Conservation (phyloP, 2,888 invertebrate genomes). For the Marasmarcha lunaedactyla region DNA sequence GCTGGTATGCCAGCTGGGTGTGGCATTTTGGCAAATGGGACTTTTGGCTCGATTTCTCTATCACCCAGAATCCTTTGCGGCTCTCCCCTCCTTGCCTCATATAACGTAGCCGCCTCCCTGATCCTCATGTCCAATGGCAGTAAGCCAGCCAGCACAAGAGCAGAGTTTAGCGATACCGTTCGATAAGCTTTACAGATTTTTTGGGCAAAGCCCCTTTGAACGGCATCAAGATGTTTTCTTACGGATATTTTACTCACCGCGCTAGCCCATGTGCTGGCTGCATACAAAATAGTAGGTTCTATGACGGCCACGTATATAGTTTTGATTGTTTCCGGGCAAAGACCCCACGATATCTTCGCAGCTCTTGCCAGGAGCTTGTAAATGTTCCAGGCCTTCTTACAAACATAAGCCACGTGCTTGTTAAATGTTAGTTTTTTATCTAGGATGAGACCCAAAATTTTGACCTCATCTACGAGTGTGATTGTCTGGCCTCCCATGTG, state of each 20-base stretch:
- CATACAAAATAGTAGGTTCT: too few species aligned
- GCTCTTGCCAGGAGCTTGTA: too few species aligned
- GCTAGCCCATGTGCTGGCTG: too few species aligned
- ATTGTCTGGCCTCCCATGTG: too few species aligned
- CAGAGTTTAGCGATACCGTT: too few species aligned
- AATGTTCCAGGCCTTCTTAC: too few species aligned
- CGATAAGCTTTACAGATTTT: too few species aligned
- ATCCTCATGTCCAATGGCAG: conserved; percentile 7
- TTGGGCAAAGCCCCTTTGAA: too few species aligned
- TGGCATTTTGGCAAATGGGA: background rate
- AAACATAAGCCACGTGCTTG: background rate
- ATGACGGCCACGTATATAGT: too few species aligned
- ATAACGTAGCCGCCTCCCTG: conserved; percentile 3
- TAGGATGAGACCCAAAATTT: background rate
- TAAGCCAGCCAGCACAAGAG: background rate
- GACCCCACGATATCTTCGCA: too few species aligned
- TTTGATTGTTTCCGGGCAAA: too few species aligned
- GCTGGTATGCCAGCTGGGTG: conserved; percentile 9
- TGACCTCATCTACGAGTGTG: background rate
- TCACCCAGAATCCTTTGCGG: background rate
- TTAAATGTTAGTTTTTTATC: background rate
- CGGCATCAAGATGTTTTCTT: background rate
- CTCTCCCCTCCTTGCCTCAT: conserved; percentile 8
- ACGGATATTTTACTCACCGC: too few species aligned
- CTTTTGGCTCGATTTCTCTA: conserved; percentile 3